Percentiles rank a stretch among this genome's conserved stretches.
Conservation (phyloP, 1,140 invertebrate genomes). For the Magallana ariakensis region DNA sequence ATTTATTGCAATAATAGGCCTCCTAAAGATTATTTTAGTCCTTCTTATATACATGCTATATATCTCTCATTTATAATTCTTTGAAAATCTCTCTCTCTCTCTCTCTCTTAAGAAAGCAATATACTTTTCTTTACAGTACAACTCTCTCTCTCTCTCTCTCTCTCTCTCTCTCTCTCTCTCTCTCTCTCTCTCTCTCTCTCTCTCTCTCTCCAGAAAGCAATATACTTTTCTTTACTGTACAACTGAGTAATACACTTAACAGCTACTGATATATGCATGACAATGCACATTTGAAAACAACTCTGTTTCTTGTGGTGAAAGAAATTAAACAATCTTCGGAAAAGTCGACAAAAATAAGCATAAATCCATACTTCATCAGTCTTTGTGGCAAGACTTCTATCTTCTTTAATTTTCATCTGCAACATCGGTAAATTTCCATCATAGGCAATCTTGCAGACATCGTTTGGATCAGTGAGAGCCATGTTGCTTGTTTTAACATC, state of each 20-base stretch:
- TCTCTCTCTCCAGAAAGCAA: background rate
- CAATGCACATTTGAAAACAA: background rate
- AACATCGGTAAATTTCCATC: constrained; percentile 70
- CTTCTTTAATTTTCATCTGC: constrained; percentile 65
- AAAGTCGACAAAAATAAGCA: background rate
- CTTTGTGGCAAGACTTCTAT: constrained; percentile 63
- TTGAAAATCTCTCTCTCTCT: no score
- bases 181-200: background rate
- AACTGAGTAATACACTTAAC: background rate
- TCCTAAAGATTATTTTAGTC: no score
- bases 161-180: background rate
- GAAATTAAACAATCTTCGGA: background rate
- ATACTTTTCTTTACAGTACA: no score
- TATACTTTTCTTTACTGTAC: no score
- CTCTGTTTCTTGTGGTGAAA: background rate
- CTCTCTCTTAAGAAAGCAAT: no score
- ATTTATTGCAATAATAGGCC: no score
- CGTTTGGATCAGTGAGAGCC: constrained; percentile 57
- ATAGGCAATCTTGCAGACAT: constrained; percentile 72
- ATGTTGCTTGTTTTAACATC: constrained; percentile 34
- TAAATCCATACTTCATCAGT: constrained; percentile 66
- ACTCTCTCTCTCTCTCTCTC: no score
- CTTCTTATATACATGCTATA: no score
- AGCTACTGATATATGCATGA: background rate
- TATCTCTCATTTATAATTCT: no score